phyloP scores from a whole-genome alignment of 2,113 vertebrate species.

The Datnioides undecimradiatus region DNA sequence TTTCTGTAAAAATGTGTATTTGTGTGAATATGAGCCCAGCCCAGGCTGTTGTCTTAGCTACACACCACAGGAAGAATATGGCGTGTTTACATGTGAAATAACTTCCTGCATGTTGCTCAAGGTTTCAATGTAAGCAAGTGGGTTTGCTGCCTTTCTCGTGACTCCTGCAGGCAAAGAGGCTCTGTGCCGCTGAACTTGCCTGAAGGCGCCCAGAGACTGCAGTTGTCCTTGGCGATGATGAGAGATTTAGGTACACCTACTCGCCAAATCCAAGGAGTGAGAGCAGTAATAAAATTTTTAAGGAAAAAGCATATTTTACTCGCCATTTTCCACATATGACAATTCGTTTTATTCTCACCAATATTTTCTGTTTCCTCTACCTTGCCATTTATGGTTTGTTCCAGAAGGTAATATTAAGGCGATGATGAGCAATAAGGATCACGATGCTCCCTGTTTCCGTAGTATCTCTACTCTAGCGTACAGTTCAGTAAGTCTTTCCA shows the following conservation, averaged over 20 bases:
- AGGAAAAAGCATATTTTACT: not conserved
- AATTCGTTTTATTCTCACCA: not conserved
- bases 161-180: constrained; percentile 17
- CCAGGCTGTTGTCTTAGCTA: not conserved
- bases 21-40: not conserved
- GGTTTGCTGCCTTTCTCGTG: constrained; percentile 23
- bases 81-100: constrained; percentile 48
- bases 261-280: not conserved
- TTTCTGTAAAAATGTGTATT: no score
- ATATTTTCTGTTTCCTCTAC: not conserved
- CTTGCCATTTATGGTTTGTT: not conserved
- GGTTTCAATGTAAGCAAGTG: constrained; percentile 29
- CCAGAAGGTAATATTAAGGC: constrained; percentile 5
- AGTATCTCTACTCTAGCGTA: constrained; percentile 31
- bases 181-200: not conserved
- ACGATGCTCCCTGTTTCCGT: constrained; percentile 21
- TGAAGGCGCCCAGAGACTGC: constrained; percentile 13
- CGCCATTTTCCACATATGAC: no score
- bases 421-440: constrained; percentile 27
- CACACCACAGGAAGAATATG: constrained; percentile 41
- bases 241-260: constrained; percentile 19
- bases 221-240: not conserved
- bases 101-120: constrained; percentile 56
- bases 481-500: constrained; percentile 24
- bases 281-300: not conserved